phyloP scores from a whole-genome alignment of 2,113 vertebrate genomes.

The Heloderma charlesbogerti region DNA sequence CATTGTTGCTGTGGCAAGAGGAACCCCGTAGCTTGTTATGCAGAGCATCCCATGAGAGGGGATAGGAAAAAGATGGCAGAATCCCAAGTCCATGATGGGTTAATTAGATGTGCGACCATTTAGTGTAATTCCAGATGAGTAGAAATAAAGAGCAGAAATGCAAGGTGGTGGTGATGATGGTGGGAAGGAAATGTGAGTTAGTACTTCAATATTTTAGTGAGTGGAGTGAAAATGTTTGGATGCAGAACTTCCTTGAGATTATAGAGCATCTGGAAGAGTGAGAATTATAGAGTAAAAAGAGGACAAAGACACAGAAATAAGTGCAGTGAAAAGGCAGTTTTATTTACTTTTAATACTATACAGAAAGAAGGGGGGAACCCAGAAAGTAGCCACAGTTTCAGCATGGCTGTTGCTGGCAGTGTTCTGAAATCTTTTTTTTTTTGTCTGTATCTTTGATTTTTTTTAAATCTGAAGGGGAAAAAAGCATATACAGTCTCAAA shows the following conservation, averaged over 20 bases:
- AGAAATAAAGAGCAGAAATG: conserved; percentile 33
- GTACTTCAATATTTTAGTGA: conserved; percentile 59
- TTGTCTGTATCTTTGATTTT: conserved; percentile 62
- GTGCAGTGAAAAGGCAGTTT: conserved; percentile 87
- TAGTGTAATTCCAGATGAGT: conserved; percentile 33
- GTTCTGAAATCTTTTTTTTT: conserved; percentile 63
- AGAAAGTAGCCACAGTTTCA: conserved; percentile 85
- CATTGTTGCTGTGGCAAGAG: background rate
- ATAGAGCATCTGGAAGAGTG: conserved; percentile 51
- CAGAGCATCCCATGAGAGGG: conserved; percentile 23
- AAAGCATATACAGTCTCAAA: conserved; percentile 80
- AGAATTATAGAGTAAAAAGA: conserved; percentile 79
- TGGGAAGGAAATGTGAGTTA: conserved; percentile 47
- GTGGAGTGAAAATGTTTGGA: conserved; percentile 18
- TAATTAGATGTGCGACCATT: conserved; percentile 47
- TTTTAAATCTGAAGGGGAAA: conserved; percentile 75
- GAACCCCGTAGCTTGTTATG: background rate
- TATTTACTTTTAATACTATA: conserved; percentile 91
- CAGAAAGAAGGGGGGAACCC: conserved; percentile 77
- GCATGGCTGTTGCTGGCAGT: conserved; percentile 85
- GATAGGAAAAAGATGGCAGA: conserved; percentile 33
- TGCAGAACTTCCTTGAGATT: conserved; percentile 10
- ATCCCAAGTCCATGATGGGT: background rate
- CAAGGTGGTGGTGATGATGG: conserved; percentile 13
- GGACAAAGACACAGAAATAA: conserved; percentile 82